Evolutionary conservation across 2,797 vertebrate genomes (phyloP).

Genomic region (Takifugu ocellatus): DNA sequence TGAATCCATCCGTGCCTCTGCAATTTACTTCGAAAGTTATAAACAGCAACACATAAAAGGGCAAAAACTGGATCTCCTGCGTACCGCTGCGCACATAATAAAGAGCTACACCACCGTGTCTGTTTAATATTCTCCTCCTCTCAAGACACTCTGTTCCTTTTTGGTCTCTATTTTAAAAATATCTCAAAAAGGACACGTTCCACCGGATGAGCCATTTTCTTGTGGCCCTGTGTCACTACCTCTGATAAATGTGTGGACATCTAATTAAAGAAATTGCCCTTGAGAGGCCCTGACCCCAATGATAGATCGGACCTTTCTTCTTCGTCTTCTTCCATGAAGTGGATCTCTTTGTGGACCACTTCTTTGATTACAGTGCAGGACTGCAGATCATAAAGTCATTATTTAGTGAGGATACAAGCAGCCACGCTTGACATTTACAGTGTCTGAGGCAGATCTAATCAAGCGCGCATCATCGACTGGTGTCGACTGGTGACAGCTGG

Average conservation of each 20-base stretch:
- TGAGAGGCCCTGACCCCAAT: constrained; percentile 30
- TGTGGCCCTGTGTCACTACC: constrained; percentile 17
- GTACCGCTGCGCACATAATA: constrained; percentile 12
- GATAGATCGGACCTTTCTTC: constrained; percentile 25
- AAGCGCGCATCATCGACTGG: constrained; percentile 11
- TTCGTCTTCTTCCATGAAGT: too few species aligned
- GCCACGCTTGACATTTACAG: too few species aligned
- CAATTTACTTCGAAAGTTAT: constrained; percentile 39
- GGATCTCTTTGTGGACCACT: background rate
- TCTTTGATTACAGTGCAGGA: constrained; percentile 22
- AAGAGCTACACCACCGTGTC: constrained; percentile 2
- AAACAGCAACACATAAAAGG: constrained; percentile 40
- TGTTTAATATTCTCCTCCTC: constrained; percentile 5
- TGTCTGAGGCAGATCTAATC: constrained; percentile 16
- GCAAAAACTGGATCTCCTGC: constrained; percentile 19
- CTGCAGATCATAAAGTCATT: constrained; percentile 29
- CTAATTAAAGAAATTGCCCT: constrained; percentile 65
- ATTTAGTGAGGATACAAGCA: constrained; percentile 8
- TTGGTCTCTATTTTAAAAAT: constrained; percentile 1
- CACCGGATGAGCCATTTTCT: constrained; percentile 31
- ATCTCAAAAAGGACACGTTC: constrained; percentile 37
- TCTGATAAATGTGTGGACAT: constrained; percentile 45
- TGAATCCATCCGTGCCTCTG: background rate
- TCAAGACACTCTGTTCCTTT: constrained; percentile 13
- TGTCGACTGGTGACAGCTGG: constrained; percentile 17